Evolutionary conservation across 1,140 invertebrate species (phyloP).

Genomic region (Megalopta genalis): DNA sequence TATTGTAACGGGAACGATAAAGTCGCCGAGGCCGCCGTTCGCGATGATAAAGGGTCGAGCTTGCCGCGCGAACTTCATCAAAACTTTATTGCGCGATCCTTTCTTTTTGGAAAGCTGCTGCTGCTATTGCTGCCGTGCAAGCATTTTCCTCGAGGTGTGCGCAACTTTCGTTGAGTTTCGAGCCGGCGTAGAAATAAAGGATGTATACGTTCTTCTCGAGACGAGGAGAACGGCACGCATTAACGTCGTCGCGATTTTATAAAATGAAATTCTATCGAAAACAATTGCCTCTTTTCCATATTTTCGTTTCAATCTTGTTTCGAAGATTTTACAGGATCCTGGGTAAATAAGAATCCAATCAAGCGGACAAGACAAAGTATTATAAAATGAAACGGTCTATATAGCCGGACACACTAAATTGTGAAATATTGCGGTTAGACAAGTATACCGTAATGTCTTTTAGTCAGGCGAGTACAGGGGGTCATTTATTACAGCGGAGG

Average conservation of each 20-base stretch:
- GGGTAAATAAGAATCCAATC: too few species aligned
- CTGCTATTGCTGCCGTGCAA: not conserved
- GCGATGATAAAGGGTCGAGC: conserved; percentile 32
- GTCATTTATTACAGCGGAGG: too few species aligned
- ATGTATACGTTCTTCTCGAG: not conserved
- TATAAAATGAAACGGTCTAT: too few species aligned
- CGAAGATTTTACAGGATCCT: too few species aligned
- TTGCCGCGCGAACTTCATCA: conserved; percentile 31
- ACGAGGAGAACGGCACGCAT: not conserved
- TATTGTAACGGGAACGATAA: conserved; percentile 30
- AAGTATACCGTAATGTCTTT: too few species aligned
- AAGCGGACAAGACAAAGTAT: too few species aligned
- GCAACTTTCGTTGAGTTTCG: conserved; percentile 22
- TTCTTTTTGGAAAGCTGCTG: conserved; percentile 5
- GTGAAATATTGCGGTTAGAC: too few species aligned
- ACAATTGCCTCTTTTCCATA: not conserved
- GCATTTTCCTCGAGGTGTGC: not conserved
- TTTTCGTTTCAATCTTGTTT: not conserved
- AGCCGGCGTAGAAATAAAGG: too few species aligned
- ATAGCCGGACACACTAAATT: too few species aligned
- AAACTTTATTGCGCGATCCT: conserved; percentile 32
- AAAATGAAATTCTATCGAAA: not conserved
- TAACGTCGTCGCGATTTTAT: not conserved
- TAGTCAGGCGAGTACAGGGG: too few species aligned
- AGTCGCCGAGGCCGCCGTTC: not conserved